Evolutionary conservation across 2,113 vertebrate species (phyloP).

Genomic region (Leptodactylus fuscus): DNA sequence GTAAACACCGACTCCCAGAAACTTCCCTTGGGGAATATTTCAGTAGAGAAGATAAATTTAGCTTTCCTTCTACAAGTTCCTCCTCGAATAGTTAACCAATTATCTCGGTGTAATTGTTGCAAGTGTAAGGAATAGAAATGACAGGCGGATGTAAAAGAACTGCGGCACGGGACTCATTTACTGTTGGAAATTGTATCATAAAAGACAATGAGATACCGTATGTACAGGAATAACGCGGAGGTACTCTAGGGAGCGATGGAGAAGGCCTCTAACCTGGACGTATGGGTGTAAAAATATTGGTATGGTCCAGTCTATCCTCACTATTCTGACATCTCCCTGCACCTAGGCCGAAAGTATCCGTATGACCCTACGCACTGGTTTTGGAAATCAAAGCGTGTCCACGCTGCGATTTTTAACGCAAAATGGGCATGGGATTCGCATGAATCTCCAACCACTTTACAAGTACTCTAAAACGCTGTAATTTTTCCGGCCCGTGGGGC

Average conservation of each 20-base stretch:
- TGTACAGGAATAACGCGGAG: not conserved
- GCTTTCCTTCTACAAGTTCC: constrained; percentile 7
- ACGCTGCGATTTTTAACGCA: no score
- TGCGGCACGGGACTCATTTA: not conserved
- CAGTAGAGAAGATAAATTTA: constrained; percentile 29
- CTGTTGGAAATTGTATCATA: constrained; percentile 4
- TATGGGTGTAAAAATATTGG: no score
- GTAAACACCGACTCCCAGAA: constrained; percentile 33
- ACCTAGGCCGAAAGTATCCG: no score
- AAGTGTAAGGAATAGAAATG: constrained; percentile 12
- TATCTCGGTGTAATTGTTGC: constrained; percentile 38
- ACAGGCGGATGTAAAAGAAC: constrained; percentile 4
- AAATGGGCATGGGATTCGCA: no score
- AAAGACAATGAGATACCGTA: not conserved
- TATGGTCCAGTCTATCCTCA: no score
- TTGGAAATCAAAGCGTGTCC: no score
- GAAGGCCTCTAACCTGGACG: not conserved
- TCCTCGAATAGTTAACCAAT: constrained; percentile 45
- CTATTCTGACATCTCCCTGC: no score
- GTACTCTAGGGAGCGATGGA: not conserved
- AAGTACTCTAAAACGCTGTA: no score
- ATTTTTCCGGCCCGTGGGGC: no score
- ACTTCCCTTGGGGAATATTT: constrained; percentile 18
- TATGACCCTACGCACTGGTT: no score
- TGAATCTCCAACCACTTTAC: no score